A percentile compares a stretch with the other conserved stretches of the same genome.
phyloP scores from a whole-genome alignment of 2,888 invertebrate species.

The Ptychoptera contaminata region DNA sequence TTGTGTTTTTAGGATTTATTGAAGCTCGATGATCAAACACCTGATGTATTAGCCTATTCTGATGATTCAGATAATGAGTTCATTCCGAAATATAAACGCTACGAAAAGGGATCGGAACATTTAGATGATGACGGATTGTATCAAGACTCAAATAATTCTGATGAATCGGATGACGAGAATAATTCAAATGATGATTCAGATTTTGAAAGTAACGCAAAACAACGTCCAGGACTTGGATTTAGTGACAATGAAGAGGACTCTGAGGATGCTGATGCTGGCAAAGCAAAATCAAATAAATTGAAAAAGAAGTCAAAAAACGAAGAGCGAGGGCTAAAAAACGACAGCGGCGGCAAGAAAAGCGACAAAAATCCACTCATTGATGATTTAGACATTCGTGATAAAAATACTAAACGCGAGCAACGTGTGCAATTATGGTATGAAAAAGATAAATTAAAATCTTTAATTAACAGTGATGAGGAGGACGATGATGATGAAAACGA shows the following conservation, averaged over 20 bases:
- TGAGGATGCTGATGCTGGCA: slow-evolving; percentile 14
- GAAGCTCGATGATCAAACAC: slow-evolving; percentile 33
- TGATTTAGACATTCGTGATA: slow-evolving; percentile 62
- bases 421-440: slow-evolving; percentile 81
- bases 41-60: slow-evolving; percentile 36
- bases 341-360: slow-evolving; percentile 16
- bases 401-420: slow-evolving; percentile 51
- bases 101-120: slow-evolving; percentile 47
- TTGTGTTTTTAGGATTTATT: not conserved
- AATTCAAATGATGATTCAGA: slow-evolving; percentile 22
- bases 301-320: slow-evolving; percentile 19
- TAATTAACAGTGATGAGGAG: slow-evolving; percentile 71
- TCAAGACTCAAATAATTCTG: slow-evolving; percentile 29
- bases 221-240: slow-evolving; percentile 34
- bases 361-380: slow-evolving; percentile 56
- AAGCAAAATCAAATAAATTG: slow-evolving; percentile 12
- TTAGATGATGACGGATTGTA: slow-evolving; percentile 54
- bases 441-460: slow-evolving; percentile 63
- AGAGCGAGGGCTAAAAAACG: slow-evolving; percentile 19
- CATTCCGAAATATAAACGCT: slow-evolving; percentile 37
- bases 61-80: slow-evolving; percentile 17
- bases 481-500: slow-evolving; percentile 45
- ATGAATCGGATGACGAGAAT: slow-evolving; percentile 16
- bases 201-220: slow-evolving; percentile 10
- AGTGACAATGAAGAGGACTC: slow-evolving; percentile 43